Conservation (phyloP, 2,113 vertebrate species). For the Chlamydotis undulata region DNA sequence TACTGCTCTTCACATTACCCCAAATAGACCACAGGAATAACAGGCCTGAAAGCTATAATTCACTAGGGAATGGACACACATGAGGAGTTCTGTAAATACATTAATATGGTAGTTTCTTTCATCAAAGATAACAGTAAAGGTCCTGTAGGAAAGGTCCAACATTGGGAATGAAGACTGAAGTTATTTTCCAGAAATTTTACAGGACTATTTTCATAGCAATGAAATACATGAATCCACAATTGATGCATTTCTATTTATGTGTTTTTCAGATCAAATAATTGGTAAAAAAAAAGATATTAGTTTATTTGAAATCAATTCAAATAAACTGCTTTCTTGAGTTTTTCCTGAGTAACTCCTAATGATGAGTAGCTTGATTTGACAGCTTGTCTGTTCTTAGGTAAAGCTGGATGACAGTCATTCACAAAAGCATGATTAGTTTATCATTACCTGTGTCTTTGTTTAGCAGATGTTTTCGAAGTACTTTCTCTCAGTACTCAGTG, state of each 20-base stretch:
- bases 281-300: slow-evolving; percentile 19
- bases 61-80: background rate
- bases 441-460: slow-evolving; percentile 42
- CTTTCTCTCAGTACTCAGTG: background rate
- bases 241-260: background rate
- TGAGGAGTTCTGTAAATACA: background rate
- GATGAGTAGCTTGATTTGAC: slow-evolving; percentile 65
- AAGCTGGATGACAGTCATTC: slow-evolving; percentile 33
- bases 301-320: slow-evolving; percentile 18
- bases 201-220: background rate
- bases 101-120: background rate
- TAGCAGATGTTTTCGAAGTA: slow-evolving; percentile 25
- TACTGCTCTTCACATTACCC: background rate
- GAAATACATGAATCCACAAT: background rate
- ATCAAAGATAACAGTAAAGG: background rate
- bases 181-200: background rate
- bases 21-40: background rate
- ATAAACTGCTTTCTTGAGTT: slow-evolving; percentile 33
- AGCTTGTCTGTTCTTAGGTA: slow-evolving; percentile 40
- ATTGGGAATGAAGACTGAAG: background rate
- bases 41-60: background rate
- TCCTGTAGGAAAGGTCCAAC: background rate
- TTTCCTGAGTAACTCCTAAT: slow-evolving; percentile 41
- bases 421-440: slow-evolving; percentile 58
- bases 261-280: slow-evolving; percentile 9